Percentiles rank a stretch among this genome's conserved stretches.
Evolutionary conservation across 2,888 invertebrate species (phyloP).

Genomic region (Corbicula japonica): DNA sequence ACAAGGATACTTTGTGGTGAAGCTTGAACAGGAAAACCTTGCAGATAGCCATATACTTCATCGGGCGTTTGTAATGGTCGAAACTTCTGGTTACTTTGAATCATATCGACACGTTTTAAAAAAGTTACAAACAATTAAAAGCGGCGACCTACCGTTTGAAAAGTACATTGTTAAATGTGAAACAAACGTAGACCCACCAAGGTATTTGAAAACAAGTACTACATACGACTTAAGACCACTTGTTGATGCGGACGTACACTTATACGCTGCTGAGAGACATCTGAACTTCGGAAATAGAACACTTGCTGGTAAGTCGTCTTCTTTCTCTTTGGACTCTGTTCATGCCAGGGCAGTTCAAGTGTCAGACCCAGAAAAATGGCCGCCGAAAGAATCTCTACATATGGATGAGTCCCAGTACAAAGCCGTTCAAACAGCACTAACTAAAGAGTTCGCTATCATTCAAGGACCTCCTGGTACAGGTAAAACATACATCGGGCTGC

Average conservation of each 20-base stretch:
- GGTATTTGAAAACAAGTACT: slow-evolving; percentile 50
- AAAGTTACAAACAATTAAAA: slow-evolving; percentile 89
- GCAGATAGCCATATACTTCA: not conserved
- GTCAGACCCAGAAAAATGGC: slow-evolving; percentile 72
- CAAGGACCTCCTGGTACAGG: slow-evolving; percentile 94
- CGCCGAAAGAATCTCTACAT: slow-evolving; percentile 70
- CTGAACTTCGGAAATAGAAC: no score
- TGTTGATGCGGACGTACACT: not conserved
- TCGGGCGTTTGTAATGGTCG: slow-evolving; percentile 89
- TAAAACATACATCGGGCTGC: slow-evolving; percentile 93
- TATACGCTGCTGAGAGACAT: no score
- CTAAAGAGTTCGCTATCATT: slow-evolving; percentile 82
- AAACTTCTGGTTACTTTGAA: slow-evolving; percentile 93
- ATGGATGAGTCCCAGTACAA: slow-evolving; percentile 81
- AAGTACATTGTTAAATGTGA: slow-evolving; percentile 69
- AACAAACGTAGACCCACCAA: slow-evolving; percentile 57
- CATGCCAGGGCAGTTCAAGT: slow-evolving; percentile 14
- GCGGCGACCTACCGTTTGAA: slow-evolving; percentile 69
- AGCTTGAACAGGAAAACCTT: slow-evolving; percentile 51
- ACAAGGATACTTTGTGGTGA: slow-evolving; percentile 65
- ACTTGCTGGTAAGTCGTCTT: no score
- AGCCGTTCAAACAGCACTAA: slow-evolving; percentile 81
- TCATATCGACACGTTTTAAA: slow-evolving; percentile 92
- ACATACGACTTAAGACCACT: slow-evolving; percentile 7
- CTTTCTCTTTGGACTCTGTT: no score